Evolutionary conservation across 2,888 invertebrate species (phyloP).

Genomic region (Neoitamus cyanurus): DNA sequence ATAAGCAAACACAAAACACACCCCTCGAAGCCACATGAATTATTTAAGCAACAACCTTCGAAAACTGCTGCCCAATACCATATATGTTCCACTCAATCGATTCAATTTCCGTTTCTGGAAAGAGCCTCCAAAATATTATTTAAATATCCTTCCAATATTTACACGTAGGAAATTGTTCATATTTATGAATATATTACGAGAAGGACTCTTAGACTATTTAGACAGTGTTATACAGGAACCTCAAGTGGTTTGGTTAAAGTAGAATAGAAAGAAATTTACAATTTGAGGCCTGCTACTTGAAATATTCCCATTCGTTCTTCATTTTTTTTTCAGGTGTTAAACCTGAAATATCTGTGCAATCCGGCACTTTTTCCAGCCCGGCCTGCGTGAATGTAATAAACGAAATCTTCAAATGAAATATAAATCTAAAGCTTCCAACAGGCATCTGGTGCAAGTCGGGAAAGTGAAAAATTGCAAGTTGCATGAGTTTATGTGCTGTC

Average conservation of each 20-base stretch:
- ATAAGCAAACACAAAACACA: neutral
- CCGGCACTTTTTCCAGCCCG: neutral
- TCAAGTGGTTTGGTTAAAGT: neutral
- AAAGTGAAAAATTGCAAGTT: neutral
- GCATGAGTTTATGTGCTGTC: neutral
- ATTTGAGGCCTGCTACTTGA: neutral
- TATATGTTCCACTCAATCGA: neutral
- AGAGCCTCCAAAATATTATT: neutral
- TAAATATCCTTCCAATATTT: neutral
- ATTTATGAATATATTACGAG: neutral
- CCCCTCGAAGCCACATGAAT: neutral
- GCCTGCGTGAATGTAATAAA: neutral
- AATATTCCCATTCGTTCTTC: neutral
- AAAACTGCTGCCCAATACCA: neutral
- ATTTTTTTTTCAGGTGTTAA: neutral
- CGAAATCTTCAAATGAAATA: neutral
- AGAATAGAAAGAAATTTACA: neutral
- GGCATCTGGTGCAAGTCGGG: neutral
- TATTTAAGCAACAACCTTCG: neutral
- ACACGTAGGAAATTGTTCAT: neutral
- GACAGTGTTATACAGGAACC: neutral
- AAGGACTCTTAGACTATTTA: neutral
- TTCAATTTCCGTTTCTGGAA: neutral
- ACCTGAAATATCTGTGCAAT: neutral
- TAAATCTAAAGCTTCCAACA: neutral